A percentile compares a stretch with the other conserved stretches of the same genome.
Evolutionary conservation across 2,888 invertebrate genomes (phyloP).

Genomic region (Drosophila nr. perissopoda): DNA sequence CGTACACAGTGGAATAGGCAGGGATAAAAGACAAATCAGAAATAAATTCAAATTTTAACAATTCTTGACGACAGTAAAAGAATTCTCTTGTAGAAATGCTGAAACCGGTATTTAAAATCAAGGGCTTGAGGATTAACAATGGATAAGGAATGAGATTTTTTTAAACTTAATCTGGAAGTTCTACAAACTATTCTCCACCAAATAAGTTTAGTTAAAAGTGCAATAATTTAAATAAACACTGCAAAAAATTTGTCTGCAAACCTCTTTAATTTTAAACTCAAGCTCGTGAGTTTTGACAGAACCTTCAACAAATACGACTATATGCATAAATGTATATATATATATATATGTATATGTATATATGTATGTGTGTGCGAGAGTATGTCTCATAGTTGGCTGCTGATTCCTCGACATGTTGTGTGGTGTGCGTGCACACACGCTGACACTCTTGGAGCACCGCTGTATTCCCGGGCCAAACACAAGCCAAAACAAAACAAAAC

Average conservation of each 20-base stretch:
- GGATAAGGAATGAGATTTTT: not conserved
- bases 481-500: slow-evolving; percentile 48
- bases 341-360: not conserved
- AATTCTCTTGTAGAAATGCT: not conserved
- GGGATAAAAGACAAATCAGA: not conserved
- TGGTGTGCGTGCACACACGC: slow-evolving; percentile 23
- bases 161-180: not conserved
- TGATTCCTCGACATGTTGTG: slow-evolving; percentile 37
- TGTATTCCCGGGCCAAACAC: slow-evolving; percentile 33
- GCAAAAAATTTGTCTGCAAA: not conserved
- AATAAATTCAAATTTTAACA: not conserved
- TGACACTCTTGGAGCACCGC: slow-evolving; percentile 36
- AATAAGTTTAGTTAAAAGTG: not conserved
- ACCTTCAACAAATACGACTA: not conserved
- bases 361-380: not conserved
- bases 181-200: not conserved
- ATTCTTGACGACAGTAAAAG: not conserved
- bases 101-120: not conserved
- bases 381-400: slow-evolving; percentile 38
- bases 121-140: not conserved
- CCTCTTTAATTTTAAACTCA: slow-evolving; percentile 20
- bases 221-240: not conserved
- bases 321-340: slow-evolving; percentile 22
- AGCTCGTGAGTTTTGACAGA: not conserved
- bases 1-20: not conserved